Evolutionary conservation across 1,140 invertebrate species (phyloP).

Genomic region (Mylabris phalerata): DNA sequence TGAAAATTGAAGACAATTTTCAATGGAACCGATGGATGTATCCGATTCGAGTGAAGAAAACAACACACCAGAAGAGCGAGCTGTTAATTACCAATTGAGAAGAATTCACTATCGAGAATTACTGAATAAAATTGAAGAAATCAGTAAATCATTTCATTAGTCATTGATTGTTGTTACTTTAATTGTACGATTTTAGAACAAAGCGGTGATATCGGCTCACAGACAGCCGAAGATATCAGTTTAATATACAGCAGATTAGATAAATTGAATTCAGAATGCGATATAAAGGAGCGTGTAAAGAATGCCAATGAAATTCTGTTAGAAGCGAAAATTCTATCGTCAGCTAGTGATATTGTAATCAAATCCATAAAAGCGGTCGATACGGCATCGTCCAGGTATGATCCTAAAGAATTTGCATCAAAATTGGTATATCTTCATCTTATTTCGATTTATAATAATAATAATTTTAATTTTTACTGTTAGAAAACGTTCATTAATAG

Average conservation of each 20-base stretch:
- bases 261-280: slow-evolving; percentile 36
- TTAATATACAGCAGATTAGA: slow-evolving; percentile 40
- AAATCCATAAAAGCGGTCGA: slow-evolving; percentile 44
- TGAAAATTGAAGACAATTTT: too few relatives aligned
- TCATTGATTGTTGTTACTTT: not conserved
- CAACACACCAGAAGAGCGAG: not conserved
- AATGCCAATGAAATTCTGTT: slow-evolving; percentile 46
- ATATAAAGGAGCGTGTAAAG: slow-evolving; percentile 39
- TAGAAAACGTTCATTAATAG: slow-evolving; percentile 4
- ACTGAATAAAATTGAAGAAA: slow-evolving; percentile 35
- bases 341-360: slow-evolving; percentile 42
- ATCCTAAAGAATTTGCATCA: slow-evolving; percentile 40
- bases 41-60: slow-evolving; percentile 3
- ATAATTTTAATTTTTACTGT: not conserved
- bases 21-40: not conserved
- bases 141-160: slow-evolving; percentile 28
- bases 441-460: not conserved
- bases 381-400: slow-evolving; percentile 43
- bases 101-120: slow-evolving; percentile 37
- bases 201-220: slow-evolving; percentile 28
- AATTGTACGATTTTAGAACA: slow-evolving; percentile 28
- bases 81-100: slow-evolving; percentile 10
- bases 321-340: slow-evolving; percentile 43
- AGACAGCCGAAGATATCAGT: slow-evolving; percentile 39
- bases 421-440: slow-evolving; percentile 29